These are phyloP conservation scores for Microtus oregoni DNA, from an alignment of 2,113 vertebrate genomes.

Conservation along the genomic window DNA sequence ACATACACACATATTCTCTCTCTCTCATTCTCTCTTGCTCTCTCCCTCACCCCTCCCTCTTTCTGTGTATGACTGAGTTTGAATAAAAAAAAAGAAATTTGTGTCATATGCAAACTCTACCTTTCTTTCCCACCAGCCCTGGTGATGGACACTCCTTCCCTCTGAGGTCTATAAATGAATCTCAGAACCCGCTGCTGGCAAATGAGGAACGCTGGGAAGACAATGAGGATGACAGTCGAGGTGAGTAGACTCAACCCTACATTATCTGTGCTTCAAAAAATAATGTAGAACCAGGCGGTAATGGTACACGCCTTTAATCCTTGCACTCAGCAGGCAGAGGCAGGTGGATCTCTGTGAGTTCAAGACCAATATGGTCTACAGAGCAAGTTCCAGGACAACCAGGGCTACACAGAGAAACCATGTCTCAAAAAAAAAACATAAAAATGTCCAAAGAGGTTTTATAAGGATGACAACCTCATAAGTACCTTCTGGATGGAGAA, in stretches of 20 bases:
- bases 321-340: not conserved
- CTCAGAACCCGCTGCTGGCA: constrained; percentile 93
- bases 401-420: not conserved
- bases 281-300: not conserved
- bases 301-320: not conserved
- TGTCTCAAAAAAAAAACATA: not conserved
- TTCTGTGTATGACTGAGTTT: not conserved
- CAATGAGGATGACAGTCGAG: constrained; percentile 91
- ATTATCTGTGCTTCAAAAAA: not conserved
- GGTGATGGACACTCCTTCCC: constrained; percentile 97
- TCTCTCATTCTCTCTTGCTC: too few species aligned
- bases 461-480: constrained; percentile 8
- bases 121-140: constrained; percentile 86
- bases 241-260: constrained; percentile 85
- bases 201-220: constrained; percentile 95
- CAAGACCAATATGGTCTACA: not conserved
- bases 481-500: not conserved
- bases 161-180: constrained; percentile 91
- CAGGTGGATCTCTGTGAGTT: too few species aligned
- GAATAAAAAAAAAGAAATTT: not conserved
- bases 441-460: constrained; percentile 25
- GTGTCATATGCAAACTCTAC: constrained; percentile 36
- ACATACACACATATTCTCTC: not conserved
- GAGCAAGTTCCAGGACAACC: not conserved
- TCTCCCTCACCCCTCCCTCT: not conserved